Conservation (phyloP, 2,797 vertebrate genomes). For the Halcyon chelicuti region DNA sequence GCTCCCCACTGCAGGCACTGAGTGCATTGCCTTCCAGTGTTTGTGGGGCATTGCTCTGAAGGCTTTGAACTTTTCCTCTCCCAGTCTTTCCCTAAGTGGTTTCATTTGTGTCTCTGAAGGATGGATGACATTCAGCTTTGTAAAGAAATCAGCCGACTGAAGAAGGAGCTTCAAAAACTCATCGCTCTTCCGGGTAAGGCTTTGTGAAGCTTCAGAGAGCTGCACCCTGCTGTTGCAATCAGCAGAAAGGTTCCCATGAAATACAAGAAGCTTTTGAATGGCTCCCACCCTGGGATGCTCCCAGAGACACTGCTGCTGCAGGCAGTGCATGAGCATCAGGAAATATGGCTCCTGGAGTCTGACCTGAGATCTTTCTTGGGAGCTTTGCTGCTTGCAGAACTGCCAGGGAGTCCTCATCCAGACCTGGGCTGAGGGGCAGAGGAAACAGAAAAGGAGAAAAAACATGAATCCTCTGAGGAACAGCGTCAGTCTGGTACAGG, state of each 20-base stretch:
- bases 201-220: not conserved
- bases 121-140: constrained; percentile 94
- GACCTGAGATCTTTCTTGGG: not conserved
- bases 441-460: not conserved
- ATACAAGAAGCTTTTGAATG: not conserved
- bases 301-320: not conserved
- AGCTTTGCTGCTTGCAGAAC: not conserved
- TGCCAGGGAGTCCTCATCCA: not conserved
- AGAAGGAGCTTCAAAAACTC: constrained; percentile 86
- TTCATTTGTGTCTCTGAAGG: constrained; percentile 70
- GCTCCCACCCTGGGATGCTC: not conserved
- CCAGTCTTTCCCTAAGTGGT: not conserved
- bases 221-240: not conserved
- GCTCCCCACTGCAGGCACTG: rapidly evolving
- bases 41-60: not conserved
- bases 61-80: not conserved
- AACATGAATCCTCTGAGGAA: not conserved
- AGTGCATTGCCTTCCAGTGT: not conserved
- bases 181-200: constrained; percentile 83
- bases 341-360: not conserved
- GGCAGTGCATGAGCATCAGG: not conserved
- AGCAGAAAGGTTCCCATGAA: not conserved
- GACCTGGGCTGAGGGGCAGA: not conserved
- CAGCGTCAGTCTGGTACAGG: not conserved
- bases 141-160: constrained; percentile 88